A percentile compares a stretch with the other conserved stretches of the same genome.
These are phyloP conservation scores for Bombus pyrosoma DNA, from an alignment of 1,140 invertebrate species.

Conservation along the genomic window DNA sequence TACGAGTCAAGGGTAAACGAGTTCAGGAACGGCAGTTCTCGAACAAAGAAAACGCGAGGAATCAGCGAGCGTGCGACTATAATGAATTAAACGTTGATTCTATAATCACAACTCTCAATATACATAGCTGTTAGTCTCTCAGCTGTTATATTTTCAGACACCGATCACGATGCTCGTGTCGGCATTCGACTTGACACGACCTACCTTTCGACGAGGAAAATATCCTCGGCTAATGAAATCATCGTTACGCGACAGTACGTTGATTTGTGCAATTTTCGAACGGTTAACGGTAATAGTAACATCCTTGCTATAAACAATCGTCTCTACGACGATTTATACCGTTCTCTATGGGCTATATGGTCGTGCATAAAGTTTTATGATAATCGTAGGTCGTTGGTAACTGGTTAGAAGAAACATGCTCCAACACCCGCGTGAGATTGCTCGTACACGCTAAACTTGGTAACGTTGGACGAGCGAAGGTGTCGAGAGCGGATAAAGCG, in stretches of 20 bases:
- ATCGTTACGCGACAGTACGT: not conserved
- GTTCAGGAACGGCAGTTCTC: not conserved
- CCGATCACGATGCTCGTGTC: not conserved
- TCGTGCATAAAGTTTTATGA: slow-evolving; percentile 1
- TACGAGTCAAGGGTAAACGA: not conserved
- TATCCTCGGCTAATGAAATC: slow-evolving; percentile 17
- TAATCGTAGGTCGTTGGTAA: not conserved
- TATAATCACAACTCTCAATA: slow-evolving; percentile 7
- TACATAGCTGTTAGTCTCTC: not conserved
- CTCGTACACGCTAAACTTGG: not conserved
- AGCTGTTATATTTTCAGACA: not conserved
- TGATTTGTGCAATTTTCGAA: not conserved
- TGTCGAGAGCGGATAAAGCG: not conserved
- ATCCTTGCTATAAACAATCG: not conserved
- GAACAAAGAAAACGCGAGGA: not conserved
- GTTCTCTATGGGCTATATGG: not conserved
- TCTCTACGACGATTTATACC: not conserved
- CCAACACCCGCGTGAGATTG: not conserved
- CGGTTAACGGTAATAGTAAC: not conserved
- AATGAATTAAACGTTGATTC: not conserved
- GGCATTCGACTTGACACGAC: slow-evolving; percentile 4
- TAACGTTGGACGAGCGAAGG: slow-evolving; percentile 6
- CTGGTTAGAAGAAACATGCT: not conserved
- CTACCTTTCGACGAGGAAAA: slow-evolving; percentile 9
- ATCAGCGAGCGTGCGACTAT: not conserved